Evolutionary conservation across 2,797 vertebrate species (phyloP).

Genomic region (Molossus alvarezi): DNA sequence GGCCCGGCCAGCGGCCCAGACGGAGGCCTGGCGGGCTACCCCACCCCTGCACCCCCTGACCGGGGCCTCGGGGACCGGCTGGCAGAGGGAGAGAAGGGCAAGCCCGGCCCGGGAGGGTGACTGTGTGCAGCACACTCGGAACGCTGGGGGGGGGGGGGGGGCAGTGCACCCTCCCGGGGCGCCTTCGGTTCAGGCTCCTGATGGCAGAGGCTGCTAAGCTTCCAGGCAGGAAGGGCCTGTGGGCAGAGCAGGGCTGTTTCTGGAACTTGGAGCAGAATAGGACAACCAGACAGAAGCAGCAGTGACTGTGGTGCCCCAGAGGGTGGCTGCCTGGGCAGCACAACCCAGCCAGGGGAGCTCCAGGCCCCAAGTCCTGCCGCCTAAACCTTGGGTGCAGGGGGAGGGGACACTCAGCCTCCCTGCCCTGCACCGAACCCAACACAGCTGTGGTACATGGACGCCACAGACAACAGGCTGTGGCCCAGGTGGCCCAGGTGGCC

Average conservation of each 20-base stretch:
- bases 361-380: accelerated
- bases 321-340: no score
- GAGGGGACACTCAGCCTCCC: no score
- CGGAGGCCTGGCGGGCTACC: no score
- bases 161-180: neutral
- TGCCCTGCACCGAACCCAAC: neutral
- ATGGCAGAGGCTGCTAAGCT: neutral
- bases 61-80: accelerated
- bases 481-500: neutral
- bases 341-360: accelerated
- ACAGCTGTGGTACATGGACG: no score
- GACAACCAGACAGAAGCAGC: neutral
- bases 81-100: neutral
- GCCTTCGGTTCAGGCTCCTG: neutral
- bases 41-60: accelerated
- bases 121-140: neutral
- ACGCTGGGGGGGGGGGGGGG: neutral
- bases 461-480: neutral
- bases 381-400: neutral
- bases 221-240: neutral
- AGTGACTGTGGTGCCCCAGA: neutral
- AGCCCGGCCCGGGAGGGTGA: neutral
- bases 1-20: no score
- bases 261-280: no score
- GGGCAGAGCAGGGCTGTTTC: no score